Evolutionary conservation across 2,888 invertebrate genomes (phyloP).

Genomic region (Nymphalis polychloros): DNA sequence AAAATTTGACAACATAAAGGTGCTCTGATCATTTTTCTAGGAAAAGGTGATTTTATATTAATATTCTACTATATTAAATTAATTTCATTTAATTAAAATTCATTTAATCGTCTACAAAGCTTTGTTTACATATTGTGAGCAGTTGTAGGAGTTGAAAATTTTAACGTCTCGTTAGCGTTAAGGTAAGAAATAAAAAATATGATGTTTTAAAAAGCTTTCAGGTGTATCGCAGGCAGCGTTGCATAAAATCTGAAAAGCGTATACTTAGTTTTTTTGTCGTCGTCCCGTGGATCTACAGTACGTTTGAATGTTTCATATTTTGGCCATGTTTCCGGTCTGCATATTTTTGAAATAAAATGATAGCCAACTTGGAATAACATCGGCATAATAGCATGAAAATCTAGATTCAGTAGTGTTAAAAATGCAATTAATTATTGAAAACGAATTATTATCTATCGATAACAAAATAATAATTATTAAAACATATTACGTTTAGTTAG

Average conservation of each 20-base stretch:
- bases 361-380: neutral
- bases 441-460: neutral
- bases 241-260: constrained; percentile 12
- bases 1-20: too few relatives aligned
- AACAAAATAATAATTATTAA: too few relatives aligned
- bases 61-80: neutral
- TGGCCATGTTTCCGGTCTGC: constrained; percentile 14
- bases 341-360: constrained; percentile 10
- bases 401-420: neutral
- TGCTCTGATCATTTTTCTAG: neutral
- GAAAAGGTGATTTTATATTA: neutral
- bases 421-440: neutral
- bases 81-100: too few relatives aligned
- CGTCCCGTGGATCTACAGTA: constrained; percentile 5
- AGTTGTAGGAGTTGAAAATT: constrained; percentile 25
- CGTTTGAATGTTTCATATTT: constrained; percentile 4
- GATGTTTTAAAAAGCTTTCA: constrained; percentile 23
- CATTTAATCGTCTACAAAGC: neutral
- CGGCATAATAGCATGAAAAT: neutral
- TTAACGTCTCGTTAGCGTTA: constrained; percentile 27
- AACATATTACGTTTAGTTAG: too few relatives aligned
- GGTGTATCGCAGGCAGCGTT: constrained; percentile 12
- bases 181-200: constrained; percentile 27
- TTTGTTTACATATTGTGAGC: constrained; percentile 1
- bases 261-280: constrained; percentile 9